Base-by-base conservation (phyloP, 2,113 vertebrate species). In the Oxyruncus cristatus region DNA sequence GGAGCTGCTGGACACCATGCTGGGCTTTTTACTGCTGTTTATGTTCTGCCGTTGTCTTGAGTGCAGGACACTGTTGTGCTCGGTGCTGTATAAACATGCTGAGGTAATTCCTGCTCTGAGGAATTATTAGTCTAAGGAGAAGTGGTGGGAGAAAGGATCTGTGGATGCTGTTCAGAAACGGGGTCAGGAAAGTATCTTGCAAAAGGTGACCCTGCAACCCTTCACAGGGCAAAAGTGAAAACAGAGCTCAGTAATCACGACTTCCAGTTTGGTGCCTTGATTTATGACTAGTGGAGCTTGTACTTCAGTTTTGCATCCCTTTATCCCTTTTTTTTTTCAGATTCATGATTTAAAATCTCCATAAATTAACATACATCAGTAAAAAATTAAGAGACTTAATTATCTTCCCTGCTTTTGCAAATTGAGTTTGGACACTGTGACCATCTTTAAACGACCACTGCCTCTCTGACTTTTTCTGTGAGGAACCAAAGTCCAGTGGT, bases 321-420 rank as follows among this genome's bases (percentile, higher is more conserved):
- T 88, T 75, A 61, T 68, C 22, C 19, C 28, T 85, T 93, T 85
- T 85, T 47, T 50, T 67, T 86, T 71, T 82, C 47, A 74, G 68
- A 89, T 24, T 85, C 32, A 26, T 95, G 28, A 74, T 89, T 77
- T 91, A 17, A 95, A 93, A 81, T 89, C 39, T 92, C 47, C 52
- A 53, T 87, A 68, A 92, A 92, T 92, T 84, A 95, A 74, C n/a
- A 59, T 56, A 67, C 37, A 66, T 79, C 77, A 67, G 81, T 78
- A 92, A 96, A 96, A 95, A 94, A 82, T 89, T 92, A 94, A 95
- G 62, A 56, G 84, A 75, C 74, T 94, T 95, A 67, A 89, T 95
- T 95, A 75, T 92, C 77, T 96, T 89, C 30, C 24, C 32, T 33
- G 49, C 52, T 89, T 91, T 91, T 84, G 76, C 73, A 95, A 95